These are phyloP conservation scores for Leptoclinus maculatus DNA, from an alignment of 2,797 vertebrate species.

Conservation along the genomic window DNA sequence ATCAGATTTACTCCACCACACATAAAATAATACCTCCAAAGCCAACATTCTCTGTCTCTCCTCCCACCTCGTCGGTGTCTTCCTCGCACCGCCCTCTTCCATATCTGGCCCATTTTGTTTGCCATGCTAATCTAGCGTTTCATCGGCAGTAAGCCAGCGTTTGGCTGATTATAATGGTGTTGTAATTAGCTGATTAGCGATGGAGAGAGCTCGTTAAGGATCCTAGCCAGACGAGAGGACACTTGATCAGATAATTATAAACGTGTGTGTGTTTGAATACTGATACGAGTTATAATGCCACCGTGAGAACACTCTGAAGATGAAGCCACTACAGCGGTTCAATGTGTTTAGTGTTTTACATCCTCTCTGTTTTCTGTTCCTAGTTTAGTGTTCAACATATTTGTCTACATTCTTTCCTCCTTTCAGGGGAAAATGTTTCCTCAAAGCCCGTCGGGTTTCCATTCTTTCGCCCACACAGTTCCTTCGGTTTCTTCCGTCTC, in stretches of 20 bases:
- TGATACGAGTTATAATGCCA: constrained; percentile 35
- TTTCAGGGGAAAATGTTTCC: background rate
- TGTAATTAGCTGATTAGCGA: constrained; percentile 72
- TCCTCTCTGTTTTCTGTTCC: background rate
- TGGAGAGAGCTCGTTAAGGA: constrained; percentile 60
- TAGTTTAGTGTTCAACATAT: no score
- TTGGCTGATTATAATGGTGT: constrained; percentile 62
- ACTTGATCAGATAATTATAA: constrained; percentile 71
- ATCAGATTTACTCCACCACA: background rate
- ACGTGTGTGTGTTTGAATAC: constrained; percentile 44
- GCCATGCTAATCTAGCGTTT: constrained; percentile 43
- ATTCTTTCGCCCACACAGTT: background rate
- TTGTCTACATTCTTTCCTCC: no score
- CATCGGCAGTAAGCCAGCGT: constrained; percentile 46
- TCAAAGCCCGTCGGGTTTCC: background rate
- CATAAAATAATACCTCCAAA: background rate
- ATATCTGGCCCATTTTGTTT: constrained; percentile 45
- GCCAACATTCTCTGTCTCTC: background rate
- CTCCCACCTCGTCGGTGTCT: background rate
- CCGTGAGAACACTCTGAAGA: constrained; percentile 14
- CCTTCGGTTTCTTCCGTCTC: background rate
- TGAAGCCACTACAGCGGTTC: background rate
- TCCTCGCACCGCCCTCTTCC: background rate
- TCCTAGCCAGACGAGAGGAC: constrained; percentile 64
- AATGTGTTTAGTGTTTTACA: background rate